Percentiles rank a stretch among this genome's conserved stretches.
phyloP scores from a whole-genome alignment of 2,888 invertebrate species.

The Eupeodes latifasciatus region DNA sequence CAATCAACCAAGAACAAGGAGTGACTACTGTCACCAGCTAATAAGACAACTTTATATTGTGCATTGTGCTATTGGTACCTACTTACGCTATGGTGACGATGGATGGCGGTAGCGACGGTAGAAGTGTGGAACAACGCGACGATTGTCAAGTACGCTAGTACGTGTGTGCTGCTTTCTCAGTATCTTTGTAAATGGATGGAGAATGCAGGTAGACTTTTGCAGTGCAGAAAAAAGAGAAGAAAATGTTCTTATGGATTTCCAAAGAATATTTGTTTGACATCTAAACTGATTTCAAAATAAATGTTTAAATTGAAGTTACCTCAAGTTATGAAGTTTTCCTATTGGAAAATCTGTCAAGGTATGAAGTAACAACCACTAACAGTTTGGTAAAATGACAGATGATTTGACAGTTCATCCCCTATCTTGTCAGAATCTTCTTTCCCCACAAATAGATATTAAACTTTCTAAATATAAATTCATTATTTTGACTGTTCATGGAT shows the following conservation, averaged over 20 bases:
- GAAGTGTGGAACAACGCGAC: neutral
- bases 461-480: no score
- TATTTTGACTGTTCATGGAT: no score
- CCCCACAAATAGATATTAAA: no score
- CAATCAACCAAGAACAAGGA: slow-evolving; percentile 44
- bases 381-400: no score
- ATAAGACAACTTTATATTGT: slow-evolving; percentile 70
- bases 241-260: neutral
- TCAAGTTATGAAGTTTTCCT: no score
- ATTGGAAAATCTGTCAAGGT: no score
- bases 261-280: neutral
- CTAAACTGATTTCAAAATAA: neutral
- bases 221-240: slow-evolving; percentile 37
- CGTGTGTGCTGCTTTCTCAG: slow-evolving; percentile 39
- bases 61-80: slow-evolving; percentile 3
- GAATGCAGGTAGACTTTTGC: slow-evolving; percentile 31
- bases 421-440: no score
- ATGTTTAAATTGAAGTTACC: no score
- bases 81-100: neutral
- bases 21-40: slow-evolving; percentile 66
- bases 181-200: neutral
- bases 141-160: neutral
- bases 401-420: no score
- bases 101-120: no score
- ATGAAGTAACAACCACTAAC: no score